phyloP scores from a whole-genome alignment of 2,797 vertebrate genomes.

The Mallotus villosus region DNA sequence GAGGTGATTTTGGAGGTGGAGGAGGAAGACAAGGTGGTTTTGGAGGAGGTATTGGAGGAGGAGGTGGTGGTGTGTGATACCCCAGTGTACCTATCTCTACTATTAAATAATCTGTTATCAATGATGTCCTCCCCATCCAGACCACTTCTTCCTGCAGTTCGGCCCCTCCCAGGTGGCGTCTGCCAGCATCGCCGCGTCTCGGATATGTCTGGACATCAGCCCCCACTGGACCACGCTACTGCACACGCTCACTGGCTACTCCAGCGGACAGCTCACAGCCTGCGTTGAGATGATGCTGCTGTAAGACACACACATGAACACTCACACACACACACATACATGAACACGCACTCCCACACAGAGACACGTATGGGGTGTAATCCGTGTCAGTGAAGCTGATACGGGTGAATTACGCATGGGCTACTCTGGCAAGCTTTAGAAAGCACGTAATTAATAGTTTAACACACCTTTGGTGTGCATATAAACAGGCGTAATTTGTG shows the following conservation, averaged over 20 bases:
- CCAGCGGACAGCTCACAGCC: constrained; percentile 73
- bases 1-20: background rate
- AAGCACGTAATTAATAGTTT: too few relatives aligned
- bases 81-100: too few relatives aligned
- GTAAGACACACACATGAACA: constrained; percentile 59
- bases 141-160: constrained; percentile 77
- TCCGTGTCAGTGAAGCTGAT: too few relatives aligned
- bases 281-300: constrained; percentile 78
- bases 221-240: constrained; percentile 77
- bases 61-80: background rate
- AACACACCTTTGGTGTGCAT: too few relatives aligned
- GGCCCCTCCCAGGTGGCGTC: constrained; percentile 80
- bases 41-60: too few relatives aligned
- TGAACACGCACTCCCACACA: background rate
- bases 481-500: too few relatives aligned
- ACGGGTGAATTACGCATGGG: too few relatives aligned
- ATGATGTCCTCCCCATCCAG: constrained; percentile 47
- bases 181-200: constrained; percentile 74
- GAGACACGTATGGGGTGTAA: too few relatives aligned
- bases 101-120: background rate
- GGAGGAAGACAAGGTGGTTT: background rate
- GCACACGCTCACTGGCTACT: constrained; percentile 74
- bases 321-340: background rate
- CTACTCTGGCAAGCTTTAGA: too few relatives aligned
- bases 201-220: constrained; percentile 77